Evolutionary conservation across 1,140 invertebrate genomes (phyloP).

Genomic region (Alviniconcha marisindica): DNA sequence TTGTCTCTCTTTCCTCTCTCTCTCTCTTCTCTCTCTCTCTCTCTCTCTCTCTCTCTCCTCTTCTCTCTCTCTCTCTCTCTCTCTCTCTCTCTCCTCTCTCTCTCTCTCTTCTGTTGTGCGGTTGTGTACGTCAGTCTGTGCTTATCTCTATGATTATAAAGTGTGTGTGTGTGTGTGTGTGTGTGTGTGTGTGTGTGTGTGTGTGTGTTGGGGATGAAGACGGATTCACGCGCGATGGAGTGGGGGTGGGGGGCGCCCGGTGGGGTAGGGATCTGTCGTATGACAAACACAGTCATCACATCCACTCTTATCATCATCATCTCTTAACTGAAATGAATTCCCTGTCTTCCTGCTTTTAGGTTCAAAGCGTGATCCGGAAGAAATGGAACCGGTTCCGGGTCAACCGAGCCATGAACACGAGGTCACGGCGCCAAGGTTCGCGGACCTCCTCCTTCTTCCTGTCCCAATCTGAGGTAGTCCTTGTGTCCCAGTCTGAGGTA

Average conservation of each 20-base stretch:
- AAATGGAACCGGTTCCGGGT: slow-evolving; percentile 67
- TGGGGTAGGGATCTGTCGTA: too few relatives aligned
- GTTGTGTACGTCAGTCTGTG: too few relatives aligned
- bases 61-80: slow-evolving; percentile 7
- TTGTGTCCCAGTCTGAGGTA: slow-evolving; percentile 2
- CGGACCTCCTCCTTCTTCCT: slow-evolving; percentile 66
- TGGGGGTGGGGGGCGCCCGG: background rate
- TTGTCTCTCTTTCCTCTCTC: too few relatives aligned
- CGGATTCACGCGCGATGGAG: background rate
- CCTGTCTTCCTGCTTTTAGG: too few relatives aligned
- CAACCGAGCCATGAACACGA: slow-evolving; percentile 51
- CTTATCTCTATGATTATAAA: too few relatives aligned
- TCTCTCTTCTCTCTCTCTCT: slow-evolving; percentile 3
- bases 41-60: slow-evolving; percentile 10
- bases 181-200: background rate
- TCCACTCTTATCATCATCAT: too few relatives aligned
- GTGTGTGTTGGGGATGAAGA: background rate
- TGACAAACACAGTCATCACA: too few relatives aligned
- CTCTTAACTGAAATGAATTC: too few relatives aligned
- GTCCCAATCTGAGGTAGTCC: slow-evolving; percentile 64
- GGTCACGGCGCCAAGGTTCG: slow-evolving; percentile 60
- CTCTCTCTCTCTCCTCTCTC: background rate
- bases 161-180: background rate
- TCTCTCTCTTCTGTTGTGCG: too few relatives aligned
- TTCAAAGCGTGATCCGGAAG: slow-evolving; percentile 63